These are phyloP conservation scores for Brachionus angularis DNA, from an alignment of 1,140 invertebrate genomes.

Conservation along the genomic window DNA sequence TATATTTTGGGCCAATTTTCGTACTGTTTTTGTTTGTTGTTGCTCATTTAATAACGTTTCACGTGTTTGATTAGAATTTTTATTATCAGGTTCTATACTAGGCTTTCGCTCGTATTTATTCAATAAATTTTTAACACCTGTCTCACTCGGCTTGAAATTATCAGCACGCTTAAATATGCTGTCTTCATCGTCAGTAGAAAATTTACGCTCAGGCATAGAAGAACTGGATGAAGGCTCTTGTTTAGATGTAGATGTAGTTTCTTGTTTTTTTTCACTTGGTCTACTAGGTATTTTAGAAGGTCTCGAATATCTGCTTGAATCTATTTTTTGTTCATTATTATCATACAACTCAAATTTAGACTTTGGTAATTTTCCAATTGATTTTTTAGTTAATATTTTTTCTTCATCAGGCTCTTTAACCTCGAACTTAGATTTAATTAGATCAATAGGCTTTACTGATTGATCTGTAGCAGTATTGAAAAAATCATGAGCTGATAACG, in stretches of 20 bases:
- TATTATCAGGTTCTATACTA: too few relatives aligned
- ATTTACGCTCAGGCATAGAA: neutral
- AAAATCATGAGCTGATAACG: neutral
- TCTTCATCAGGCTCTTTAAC: neutral
- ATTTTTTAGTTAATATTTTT: neutral
- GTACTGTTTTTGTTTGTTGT: neutral
- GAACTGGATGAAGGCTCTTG: neutral
- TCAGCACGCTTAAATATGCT: too few relatives aligned
- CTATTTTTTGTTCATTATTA: neutral
- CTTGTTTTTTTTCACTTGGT: neutral
- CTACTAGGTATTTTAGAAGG: too few relatives aligned
- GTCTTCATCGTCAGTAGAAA: slow-evolving; percentile 9
- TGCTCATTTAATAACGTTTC: too few relatives aligned
- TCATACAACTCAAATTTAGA: slow-evolving; percentile 34
- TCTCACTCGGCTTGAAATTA: neutral
- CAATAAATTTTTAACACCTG: slow-evolving; percentile 7
- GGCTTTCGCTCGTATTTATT: slow-evolving; percentile 22
- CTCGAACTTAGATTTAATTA: slow-evolving; percentile 27
- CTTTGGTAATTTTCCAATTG: slow-evolving; percentile 19
- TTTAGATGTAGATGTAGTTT: neutral
- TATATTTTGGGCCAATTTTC: slow-evolving; percentile 23
- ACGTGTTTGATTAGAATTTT: too few relatives aligned
- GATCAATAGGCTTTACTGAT: neutral
- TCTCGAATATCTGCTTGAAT: neutral
- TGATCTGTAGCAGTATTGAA: neutral